phyloP scores from a whole-genome alignment of 2,113 vertebrate species.

The Ancistrus triradiatus region DNA sequence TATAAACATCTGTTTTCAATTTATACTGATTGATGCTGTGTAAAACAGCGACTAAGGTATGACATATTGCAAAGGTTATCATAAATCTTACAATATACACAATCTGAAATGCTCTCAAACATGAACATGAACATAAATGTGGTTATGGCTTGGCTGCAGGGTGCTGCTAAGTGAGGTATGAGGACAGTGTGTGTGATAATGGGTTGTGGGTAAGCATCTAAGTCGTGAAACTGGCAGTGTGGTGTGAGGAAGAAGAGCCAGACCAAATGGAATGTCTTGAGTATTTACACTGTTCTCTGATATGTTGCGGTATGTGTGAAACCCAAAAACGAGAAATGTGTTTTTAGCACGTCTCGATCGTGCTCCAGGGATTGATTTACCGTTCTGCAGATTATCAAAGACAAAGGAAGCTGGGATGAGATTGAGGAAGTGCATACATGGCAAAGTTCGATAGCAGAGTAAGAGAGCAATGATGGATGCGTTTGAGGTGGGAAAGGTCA shows the following conservation, averaged over 20 bases:
- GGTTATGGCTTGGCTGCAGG: not conserved
- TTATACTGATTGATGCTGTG: no score
- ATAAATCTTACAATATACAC: no score
- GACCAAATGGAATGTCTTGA: constrained; percentile 22
- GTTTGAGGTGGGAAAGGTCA: constrained; percentile 28
- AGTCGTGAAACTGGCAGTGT: no score
- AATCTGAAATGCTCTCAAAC: no score
- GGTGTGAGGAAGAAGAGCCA: no score
- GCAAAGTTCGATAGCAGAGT: not conserved
- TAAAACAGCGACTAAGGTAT: no score
- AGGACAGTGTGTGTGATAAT: not conserved
- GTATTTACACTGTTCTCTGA: no score
- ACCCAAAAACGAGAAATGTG: not conserved
- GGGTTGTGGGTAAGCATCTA: constrained; percentile 14
- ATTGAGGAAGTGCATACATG: not conserved
- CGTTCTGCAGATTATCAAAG: not conserved
- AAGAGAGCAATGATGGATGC: constrained; percentile 7
- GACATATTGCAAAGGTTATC: no score
- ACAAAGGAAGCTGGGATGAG: not conserved
- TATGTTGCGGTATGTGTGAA: constrained; percentile 1
- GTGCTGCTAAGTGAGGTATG: not conserved
- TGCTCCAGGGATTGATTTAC: not conserved
- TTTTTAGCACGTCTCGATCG: not conserved
- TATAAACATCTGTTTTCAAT: no score
- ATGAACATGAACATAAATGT: no score